phyloP scores from a whole-genome alignment of 53 echinoderm and acorn worm species.

The Stichopus horrens region DNA sequence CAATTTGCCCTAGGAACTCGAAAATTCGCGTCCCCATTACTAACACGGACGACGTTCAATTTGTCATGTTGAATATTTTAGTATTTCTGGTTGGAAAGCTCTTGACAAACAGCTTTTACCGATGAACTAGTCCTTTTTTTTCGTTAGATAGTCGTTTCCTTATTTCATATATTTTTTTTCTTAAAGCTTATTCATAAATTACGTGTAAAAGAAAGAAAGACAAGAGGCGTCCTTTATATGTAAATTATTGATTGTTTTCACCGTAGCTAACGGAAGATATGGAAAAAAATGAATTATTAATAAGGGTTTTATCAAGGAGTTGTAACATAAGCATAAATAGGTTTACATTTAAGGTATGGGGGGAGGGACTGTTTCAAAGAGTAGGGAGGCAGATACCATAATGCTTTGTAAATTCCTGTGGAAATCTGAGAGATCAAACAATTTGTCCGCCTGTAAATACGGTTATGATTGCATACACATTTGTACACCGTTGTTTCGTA shows the following conservation, averaged over 20 bases:
- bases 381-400: too few species aligned
- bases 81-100: background rate
- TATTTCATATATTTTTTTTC: background rate
- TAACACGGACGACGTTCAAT: background rate
- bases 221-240: background rate
- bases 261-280: background rate
- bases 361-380: too few species aligned
- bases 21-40: background rate
- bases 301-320: background rate
- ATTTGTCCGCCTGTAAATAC: too few species aligned
- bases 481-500: too few species aligned
- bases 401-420: too few species aligned
- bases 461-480: too few species aligned
- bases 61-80: background rate
- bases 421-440: too few species aligned
- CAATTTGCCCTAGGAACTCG: background rate
- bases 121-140: too few species aligned
- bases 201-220: background rate
- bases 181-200: background rate
- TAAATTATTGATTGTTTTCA: background rate
- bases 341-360: too few species aligned
- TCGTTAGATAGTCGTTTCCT: background rate
- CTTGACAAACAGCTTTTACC: background rate
- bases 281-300: background rate
- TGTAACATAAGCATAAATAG: background rate